A percentile compares a stretch with the other conserved stretches of the same genome.
These are phyloP conservation scores for Formica aserva DNA, from an alignment of 2,888 invertebrate genomes.

Conservation along the genomic window DNA sequence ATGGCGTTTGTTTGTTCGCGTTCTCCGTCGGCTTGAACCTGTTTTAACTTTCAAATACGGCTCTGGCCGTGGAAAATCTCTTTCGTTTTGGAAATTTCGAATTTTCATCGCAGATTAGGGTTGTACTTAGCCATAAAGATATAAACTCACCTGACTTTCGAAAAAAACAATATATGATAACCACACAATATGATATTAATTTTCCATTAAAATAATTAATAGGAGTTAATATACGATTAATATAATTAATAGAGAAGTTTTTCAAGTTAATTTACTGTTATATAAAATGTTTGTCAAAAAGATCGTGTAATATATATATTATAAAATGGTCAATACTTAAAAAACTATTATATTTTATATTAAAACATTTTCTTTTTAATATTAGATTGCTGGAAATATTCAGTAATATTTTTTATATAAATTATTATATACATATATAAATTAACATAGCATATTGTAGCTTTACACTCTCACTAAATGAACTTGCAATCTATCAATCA, in stretches of 20 bases:
- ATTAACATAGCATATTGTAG: background rate
- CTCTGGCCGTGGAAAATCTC: background rate
- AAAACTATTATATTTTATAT: background rate
- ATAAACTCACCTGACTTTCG: background rate
- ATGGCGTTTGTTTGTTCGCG: conserved; percentile 54
- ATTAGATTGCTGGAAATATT: background rate
- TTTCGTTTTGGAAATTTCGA: conserved; percentile 22
- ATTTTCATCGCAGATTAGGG: conserved; percentile 27
- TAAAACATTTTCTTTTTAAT: background rate
- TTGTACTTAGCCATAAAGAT: background rate
- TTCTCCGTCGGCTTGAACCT: conserved; percentile 15
- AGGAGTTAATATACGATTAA: too few relatives aligned
- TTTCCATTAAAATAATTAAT: background rate
- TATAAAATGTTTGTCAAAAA: background rate
- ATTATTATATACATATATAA: background rate
- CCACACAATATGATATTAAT: background rate
- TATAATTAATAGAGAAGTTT: too few relatives aligned
- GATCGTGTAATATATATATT: background rate
- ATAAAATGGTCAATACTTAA: background rate
- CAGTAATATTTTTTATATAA: background rate
- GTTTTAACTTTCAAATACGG: conserved; percentile 71
- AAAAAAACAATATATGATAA: background rate
- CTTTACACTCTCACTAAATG: background rate
- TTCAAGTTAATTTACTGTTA: background rate
- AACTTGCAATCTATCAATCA: background rate